Conservation (phyloP, 2,797 vertebrate species). For the Discoglossus pictus region DNA sequence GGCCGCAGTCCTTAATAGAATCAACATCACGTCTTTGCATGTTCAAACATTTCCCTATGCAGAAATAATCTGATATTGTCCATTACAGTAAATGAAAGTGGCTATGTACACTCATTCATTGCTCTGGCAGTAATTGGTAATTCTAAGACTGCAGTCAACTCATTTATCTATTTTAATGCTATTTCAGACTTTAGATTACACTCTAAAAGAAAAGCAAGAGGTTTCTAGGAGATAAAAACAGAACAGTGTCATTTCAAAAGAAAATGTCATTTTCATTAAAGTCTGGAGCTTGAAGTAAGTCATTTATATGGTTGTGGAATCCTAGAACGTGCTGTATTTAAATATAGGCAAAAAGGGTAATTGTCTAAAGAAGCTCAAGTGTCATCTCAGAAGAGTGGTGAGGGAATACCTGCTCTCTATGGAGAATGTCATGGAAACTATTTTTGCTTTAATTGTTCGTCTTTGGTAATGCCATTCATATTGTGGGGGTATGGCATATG, state of each 20-base stretch:
- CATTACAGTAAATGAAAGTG: background rate
- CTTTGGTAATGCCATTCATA: too few relatives aligned
- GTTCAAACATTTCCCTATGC: background rate
- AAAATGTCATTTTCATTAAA: background rate
- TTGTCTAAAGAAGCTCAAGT: too few relatives aligned
- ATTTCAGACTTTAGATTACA: background rate
- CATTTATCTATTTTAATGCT: background rate
- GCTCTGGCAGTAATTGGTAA: accelerated
- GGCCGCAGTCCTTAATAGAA: conserved; percentile 11
- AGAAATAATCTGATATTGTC: accelerated
- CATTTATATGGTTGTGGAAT: background rate
- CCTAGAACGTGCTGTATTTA: too few relatives aligned
- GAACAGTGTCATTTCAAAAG: conserved; percentile 11
- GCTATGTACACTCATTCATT: background rate
- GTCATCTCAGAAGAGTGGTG: too few relatives aligned
- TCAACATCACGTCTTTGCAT: conserved; percentile 13
- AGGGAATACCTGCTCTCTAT: too few relatives aligned
- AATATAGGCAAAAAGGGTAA: too few relatives aligned
- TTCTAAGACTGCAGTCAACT: background rate
- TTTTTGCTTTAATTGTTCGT: too few relatives aligned
- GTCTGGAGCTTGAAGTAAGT: background rate
- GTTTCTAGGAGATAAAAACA: background rate
- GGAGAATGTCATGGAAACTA: too few relatives aligned
- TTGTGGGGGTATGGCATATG: too few relatives aligned
- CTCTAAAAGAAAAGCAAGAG: background rate